Percentiles rank a stretch among this genome's conserved stretches.
Evolutionary conservation across 2,113 vertebrate species (phyloP).

Genomic region (Melanerpes formicivorus): DNA sequence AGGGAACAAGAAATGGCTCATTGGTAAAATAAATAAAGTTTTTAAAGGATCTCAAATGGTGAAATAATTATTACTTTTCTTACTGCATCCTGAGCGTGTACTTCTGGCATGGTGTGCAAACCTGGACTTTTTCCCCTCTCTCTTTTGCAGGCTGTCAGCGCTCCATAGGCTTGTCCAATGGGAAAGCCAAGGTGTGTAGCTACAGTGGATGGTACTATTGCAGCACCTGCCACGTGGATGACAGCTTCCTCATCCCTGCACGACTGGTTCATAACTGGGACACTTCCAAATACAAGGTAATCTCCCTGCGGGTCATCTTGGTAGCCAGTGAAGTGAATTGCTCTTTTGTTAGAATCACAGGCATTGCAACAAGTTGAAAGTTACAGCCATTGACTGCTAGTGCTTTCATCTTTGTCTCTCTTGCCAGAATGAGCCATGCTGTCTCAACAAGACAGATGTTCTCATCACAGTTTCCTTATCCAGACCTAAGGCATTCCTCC

Average conservation of each 20-base stretch:
- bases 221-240: constrained; percentile 91
- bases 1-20: background rate
- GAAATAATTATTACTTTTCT: background rate
- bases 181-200: constrained; percentile 94
- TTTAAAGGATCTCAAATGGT: background rate
- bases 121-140: background rate
- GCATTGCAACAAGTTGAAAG: background rate
- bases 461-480: background rate
- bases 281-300: constrained; percentile 94
- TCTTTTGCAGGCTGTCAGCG: constrained; percentile 88
- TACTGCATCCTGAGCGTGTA: background rate
- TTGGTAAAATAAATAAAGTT: background rate
- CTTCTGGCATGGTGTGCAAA: background rate
- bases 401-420: background rate
- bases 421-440: background rate
- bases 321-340: background rate
- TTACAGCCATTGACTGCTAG: background rate
- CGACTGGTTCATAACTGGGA: constrained; percentile 98
- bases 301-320: background rate
- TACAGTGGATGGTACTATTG: constrained; percentile 99
- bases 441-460: background rate
- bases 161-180: constrained; percentile 88
- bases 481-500: background rate
- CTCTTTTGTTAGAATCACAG: background rate
- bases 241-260: constrained; percentile 94